Base-by-base conservation (phyloP, 2,888 invertebrate genomes). In the Hipparchia semele region DNA sequence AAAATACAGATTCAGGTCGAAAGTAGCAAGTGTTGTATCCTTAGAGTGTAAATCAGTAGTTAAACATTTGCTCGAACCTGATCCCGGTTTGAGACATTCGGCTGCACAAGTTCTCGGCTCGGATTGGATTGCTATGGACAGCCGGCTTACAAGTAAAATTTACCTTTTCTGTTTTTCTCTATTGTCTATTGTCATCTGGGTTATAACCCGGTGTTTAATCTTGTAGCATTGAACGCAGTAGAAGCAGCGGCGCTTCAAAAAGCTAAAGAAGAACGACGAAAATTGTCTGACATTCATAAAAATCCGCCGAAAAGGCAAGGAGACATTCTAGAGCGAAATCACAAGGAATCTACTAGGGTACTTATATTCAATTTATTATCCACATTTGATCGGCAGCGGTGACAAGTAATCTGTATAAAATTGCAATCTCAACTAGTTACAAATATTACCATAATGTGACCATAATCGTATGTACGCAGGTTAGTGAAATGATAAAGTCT, bases 41-140 rank as follows among this genome's bases (percentile, higher is more conserved):
- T 87, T 95, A 0, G 93, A 95, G 82, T 95, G 95, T 60, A 97
- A 96, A 85, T 90, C 93, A 61, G 85, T 97, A 2, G 94, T 97
- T 3, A 89, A 92, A 61, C 91, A 94, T 82, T 90, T 97, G 73
- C 85, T 98, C 76, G 97, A 97, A 82, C 97, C 97, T 0, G 96
- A 97, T 77, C 91, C 95, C 0, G 90, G 93, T 3, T 80, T 94
- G 64, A 87, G 97, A 39, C 94, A 94, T 85, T 91, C 87, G 70
- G 87, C 96, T 39, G 91, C 94, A 1, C 95, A 96, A 79, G 83
- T 96, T 53, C 80, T 96, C 45, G 89, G 80, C 68, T 94, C 95
- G 8, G 95, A 95, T 54, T 96, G 96, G 96, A 91, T 96, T 81
- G 94, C 94, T 77, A 96, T 96, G 95, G 96, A 96, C 87, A 94